Percentiles rank a stretch among this genome's conserved stretches.
Conservation (phyloP, 2,797 vertebrate species). For the Monodelphis domestica region DNA sequence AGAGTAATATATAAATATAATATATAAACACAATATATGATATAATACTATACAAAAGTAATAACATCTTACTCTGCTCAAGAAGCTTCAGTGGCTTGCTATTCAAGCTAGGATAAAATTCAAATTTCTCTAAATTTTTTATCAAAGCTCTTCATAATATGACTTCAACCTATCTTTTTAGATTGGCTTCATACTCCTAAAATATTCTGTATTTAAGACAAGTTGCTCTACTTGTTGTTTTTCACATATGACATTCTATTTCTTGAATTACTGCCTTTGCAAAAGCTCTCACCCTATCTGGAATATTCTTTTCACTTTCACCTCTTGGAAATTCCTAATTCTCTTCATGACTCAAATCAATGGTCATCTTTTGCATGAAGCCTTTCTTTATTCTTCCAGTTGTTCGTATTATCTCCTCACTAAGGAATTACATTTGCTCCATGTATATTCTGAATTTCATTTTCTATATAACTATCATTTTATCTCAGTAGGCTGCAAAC, state of each 20-base stretch:
- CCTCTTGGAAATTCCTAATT: neutral
- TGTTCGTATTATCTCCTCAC: neutral
- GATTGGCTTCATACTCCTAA: neutral
- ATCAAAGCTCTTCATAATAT: neutral
- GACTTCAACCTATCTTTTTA: neutral
- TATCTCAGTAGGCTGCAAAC: neutral
- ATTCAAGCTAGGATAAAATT: neutral
- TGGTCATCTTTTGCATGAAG: neutral
- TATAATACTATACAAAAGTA: neutral
- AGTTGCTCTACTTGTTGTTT: neutral
- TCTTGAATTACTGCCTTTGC: neutral
- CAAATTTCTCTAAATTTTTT: neutral
- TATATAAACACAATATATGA: neutral
- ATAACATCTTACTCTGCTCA: neutral
- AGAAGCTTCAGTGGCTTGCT: neutral
- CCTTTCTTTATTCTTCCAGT: neutral
- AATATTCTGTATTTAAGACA: neutral
- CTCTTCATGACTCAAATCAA: neutral
- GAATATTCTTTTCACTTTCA: neutral
- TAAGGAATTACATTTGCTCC: neutral
- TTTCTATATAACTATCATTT: neutral
- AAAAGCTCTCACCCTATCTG: neutral
- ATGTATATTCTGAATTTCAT: neutral
- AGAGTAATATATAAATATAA: neutral
- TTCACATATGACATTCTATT: neutral